phyloP scores from a whole-genome alignment of 37 sponge, comb jelly and placozoan genomes.

The Oscarella lobularis region DNA sequence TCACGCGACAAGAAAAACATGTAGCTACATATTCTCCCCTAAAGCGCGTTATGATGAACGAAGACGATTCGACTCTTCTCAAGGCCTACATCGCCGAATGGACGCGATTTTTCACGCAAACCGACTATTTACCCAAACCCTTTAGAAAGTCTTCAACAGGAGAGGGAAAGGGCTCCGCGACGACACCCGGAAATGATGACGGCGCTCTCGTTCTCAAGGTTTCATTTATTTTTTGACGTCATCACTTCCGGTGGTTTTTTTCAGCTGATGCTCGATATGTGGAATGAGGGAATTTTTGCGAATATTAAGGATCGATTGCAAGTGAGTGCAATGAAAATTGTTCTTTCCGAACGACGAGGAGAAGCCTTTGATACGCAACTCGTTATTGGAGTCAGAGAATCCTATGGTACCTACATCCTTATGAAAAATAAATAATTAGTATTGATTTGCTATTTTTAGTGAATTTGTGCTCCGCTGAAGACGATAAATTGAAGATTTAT shows the following conservation, averaged over 20 bases:
- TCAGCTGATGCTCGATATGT: constrained; percentile 68
- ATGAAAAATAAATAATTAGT: background rate
- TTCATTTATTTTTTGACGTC: background rate
- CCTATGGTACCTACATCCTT: constrained; percentile 46
- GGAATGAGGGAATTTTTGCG: constrained; percentile 70
- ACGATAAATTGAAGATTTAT: constrained; percentile 61
- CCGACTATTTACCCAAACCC: constrained; percentile 71
- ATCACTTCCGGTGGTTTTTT: too few species aligned
- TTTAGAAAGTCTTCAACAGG: constrained; percentile 54
- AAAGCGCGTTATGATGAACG: constrained; percentile 49
- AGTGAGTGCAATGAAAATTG: constrained; percentile 62
- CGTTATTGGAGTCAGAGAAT: constrained; percentile 73
- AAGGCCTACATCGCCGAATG: constrained; percentile 79
- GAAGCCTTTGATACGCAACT: constrained; percentile 77
- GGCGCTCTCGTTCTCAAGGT: constrained; percentile 1
- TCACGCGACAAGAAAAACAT: too few species aligned
- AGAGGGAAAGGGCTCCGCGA: too few species aligned
- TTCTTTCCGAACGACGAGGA: constrained; percentile 58
- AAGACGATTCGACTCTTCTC: constrained; percentile 65
- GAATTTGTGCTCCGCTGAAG: constrained; percentile 54
- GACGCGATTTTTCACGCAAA: constrained; percentile 79
- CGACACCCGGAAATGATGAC: too few species aligned
- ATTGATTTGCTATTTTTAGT: constrained; percentile 25
- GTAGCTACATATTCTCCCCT: too few species aligned
- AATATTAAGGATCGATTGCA: constrained; percentile 40